Conservation (phyloP, 2,797 vertebrate species). For the Urocyon cinereoargenteus region DNA sequence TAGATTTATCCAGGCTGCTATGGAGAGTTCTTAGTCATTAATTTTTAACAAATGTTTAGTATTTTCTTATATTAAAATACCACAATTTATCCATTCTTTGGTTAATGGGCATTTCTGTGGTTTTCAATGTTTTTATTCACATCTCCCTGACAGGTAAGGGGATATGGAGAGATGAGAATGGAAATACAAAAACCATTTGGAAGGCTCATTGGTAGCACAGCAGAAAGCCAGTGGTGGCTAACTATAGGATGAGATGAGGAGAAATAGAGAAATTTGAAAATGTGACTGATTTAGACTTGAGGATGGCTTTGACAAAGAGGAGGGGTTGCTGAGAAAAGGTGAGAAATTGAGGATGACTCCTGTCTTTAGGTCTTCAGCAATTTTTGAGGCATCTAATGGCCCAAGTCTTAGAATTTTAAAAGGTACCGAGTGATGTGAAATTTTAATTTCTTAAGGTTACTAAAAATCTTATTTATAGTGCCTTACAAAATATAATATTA, state of each 20-base stretch:
- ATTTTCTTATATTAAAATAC: not conserved
- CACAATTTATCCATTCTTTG: not conserved
- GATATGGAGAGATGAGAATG: not conserved
- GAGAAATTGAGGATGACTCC: not conserved
- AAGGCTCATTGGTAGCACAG: not conserved
- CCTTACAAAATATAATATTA: not conserved
- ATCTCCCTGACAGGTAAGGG: not conserved
- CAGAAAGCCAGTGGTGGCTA: not conserved
- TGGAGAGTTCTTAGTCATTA: not conserved
- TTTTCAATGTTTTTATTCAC: not conserved
- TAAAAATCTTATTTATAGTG: not conserved
- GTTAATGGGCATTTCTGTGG: not conserved
- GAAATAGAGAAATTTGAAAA: not conserved
- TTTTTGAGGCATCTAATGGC: not conserved
- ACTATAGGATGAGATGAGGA: not conserved
- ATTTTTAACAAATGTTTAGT: not conserved
- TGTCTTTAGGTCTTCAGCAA: not conserved
- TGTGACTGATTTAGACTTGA: not conserved
- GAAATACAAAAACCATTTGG: not conserved
- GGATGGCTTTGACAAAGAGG: not conserved
- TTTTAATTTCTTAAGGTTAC: not conserved
- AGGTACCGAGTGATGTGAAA: not conserved
- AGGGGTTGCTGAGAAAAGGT: not conserved
- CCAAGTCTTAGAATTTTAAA: not conserved
- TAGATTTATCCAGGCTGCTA: not conserved